These are phyloP conservation scores for Lasioglossum zephyrum DNA, from an alignment of 2,888 invertebrate genomes.

Conservation along the genomic window DNA sequence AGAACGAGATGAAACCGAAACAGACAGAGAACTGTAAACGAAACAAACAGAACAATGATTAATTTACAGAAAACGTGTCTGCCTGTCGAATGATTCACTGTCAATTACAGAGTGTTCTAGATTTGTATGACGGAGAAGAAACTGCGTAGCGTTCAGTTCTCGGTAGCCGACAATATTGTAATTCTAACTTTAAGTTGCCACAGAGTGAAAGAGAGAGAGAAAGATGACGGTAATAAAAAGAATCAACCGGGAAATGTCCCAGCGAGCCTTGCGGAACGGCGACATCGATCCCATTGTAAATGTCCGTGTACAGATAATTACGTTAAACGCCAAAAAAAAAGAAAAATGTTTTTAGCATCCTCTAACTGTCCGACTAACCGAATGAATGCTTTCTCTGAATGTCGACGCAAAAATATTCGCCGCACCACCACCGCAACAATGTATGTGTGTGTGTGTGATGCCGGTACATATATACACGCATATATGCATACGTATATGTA, in stretches of 20 bases:
- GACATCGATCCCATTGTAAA: conserved; percentile 56
- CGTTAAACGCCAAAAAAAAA: conserved; percentile 6
- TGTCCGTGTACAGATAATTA: conserved; percentile 63
- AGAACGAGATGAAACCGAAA: neutral
- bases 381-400: conserved; percentile 77
- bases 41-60: neutral
- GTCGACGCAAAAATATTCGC: conserved; percentile 72
- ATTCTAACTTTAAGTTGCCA: neutral
- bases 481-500: conserved; percentile 53
- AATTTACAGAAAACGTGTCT: neutral
- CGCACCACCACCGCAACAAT: conserved; percentile 10
- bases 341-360: conserved; percentile 32
- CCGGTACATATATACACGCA: conserved; percentile 61
- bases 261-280: neutral
- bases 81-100: conserved; percentile 28
- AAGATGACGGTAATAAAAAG: neutral
- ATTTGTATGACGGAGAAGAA: conserved; percentile 33
- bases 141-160: neutral
- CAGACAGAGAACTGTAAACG: neutral
- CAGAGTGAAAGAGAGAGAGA: neutral
- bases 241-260: conserved; percentile 4
- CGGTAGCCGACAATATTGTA: conserved; percentile 15
- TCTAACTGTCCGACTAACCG: conserved; percentile 61
- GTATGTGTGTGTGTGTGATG: neutral
- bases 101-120: conserved; percentile 47